Evolutionary conservation across 2,113 vertebrate genomes (phyloP), one percentile per base, ranked within the genome.

Genomic region (Noctilio leporinus): DNA sequence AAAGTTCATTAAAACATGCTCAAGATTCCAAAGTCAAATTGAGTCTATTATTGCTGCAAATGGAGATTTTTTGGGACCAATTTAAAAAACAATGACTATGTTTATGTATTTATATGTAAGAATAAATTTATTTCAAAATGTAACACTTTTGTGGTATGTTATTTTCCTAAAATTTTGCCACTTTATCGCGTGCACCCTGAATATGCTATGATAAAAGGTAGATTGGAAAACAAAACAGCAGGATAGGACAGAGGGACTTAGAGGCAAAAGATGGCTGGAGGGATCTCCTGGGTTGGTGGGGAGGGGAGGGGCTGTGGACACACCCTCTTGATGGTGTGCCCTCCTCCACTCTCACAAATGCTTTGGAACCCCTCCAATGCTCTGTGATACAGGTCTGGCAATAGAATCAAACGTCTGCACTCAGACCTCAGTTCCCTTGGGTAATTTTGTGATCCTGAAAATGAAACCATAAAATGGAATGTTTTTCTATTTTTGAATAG

Each of bases 241-340:
- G n/a, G 10, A 16, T 12, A 47, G 4, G 28, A 4, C 45, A 62
- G 19, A 67, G 45, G 10, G 30, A 70, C 43, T 51, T 17, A 15
- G 40, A 84, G 43, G 20, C 57, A 28, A 7, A 76, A 40, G 47
- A 75, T 20, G 2, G 7, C 16, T 55, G 5, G n/a, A 70, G 75
- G 10, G 20, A 19, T 30, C 3, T 1, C 8, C 30, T 55, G n/a
- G 40, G 26, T 10, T 15, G 45, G 16, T 3, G 5, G 7, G 8
- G 40, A 6, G 15, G 49, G 57, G 55, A 24, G 64, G 62, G 49
- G 40, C 72, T 3, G 6, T n/a, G n/a, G 49, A n/a, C 65, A 67
- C 8, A 40, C 12, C 8, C 15, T 49, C 5, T 59, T 35, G 49
- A 4, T 30, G 10, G 3, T 43, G 4, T 24, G 22, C 40, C 40